These are phyloP conservation scores for Forbesichthys agassizii DNA, from an alignment of 2,113 vertebrate species.

Conservation along the genomic window DNA sequence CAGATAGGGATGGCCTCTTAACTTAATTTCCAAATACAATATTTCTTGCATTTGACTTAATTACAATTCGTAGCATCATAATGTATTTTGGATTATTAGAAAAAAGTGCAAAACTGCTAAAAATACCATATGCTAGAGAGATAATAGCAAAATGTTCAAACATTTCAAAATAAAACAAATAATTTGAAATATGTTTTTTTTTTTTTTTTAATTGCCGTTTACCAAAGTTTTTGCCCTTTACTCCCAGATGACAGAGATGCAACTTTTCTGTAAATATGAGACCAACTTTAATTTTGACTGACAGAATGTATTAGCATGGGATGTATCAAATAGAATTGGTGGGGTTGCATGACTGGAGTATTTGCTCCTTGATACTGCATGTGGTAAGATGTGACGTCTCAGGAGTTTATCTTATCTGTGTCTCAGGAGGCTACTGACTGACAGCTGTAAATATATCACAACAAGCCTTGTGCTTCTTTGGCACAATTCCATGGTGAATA, in stretches of 20 bases:
- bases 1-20: not conserved
- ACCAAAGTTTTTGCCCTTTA: constrained; percentile 69
- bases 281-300: constrained; percentile 74
- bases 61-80: not conserved
- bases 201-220: constrained; percentile 22
- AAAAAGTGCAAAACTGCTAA: constrained; percentile 4
- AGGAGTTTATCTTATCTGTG: constrained; percentile 62
- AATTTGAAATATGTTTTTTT: constrained; percentile 7
- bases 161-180: not conserved
- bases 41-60: not conserved
- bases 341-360: constrained; percentile 72
- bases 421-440: constrained; percentile 73
- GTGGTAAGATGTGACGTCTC: constrained; percentile 68
- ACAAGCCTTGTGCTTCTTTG: constrained; percentile 56
- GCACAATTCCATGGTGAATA: constrained; percentile 57
- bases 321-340: constrained; percentile 78
- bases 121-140: not conserved
- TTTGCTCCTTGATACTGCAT: constrained; percentile 72
- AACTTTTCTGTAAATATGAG: constrained; percentile 73
- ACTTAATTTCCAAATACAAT: not conserved
- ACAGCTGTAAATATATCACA: constrained; percentile 75
- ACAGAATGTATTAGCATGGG: constrained; percentile 74
- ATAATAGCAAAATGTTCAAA: too few relatives aligned
- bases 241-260: constrained; percentile 71
- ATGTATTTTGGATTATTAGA: constrained; percentile 12